A percentile compares a stretch with the other conserved stretches of the same genome.
Evolutionary conservation across 2,888 invertebrate species (phyloP).

Genomic region (Teinopalpus imperialis): DNA sequence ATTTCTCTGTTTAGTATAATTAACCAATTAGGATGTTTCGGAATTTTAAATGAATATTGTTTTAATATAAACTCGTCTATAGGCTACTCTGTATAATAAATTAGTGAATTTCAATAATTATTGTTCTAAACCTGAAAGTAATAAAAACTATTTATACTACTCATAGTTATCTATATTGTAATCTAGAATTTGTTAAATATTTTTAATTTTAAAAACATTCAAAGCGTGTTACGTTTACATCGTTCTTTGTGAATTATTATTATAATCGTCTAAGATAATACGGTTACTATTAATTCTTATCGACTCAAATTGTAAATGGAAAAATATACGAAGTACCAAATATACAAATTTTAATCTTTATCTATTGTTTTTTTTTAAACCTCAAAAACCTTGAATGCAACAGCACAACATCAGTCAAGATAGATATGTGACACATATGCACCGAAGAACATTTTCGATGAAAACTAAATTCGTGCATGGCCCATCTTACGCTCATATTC

Average conservation of each 20-base stretch:
- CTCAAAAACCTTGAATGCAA: no score
- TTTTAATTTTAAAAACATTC: conserved; percentile 53
- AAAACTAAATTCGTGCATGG: not conserved
- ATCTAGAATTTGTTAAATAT: conserved; percentile 71
- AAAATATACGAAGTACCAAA: conserved; percentile 81
- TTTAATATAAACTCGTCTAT: conserved; percentile 54
- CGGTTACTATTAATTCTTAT: conserved; percentile 73
- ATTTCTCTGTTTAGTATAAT: conserved; percentile 48
- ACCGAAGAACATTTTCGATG: not conserved
- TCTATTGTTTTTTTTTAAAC: conserved; percentile 42
- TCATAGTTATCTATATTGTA: conserved; percentile 54
- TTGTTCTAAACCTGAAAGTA: conserved; percentile 66
- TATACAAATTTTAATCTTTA: conserved; percentile 82
- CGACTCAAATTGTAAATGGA: conserved; percentile 76
- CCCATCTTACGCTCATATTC: not conserved
- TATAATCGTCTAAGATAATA: conserved; percentile 68
- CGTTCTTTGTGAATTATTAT: conserved; percentile 63
- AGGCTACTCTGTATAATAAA: conserved; percentile 54
- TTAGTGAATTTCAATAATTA: conserved; percentile 73
- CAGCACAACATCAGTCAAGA: no score
- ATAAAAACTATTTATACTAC: conserved; percentile 53
- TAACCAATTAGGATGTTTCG: conserved; percentile 56
- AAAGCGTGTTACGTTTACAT: conserved; percentile 64
- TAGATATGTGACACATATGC: not conserved
- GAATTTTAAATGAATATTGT: conserved; percentile 41